Evolutionary conservation across 2,888 invertebrate species (phyloP).

Genomic region (Pantelozetes paolii): DNA sequence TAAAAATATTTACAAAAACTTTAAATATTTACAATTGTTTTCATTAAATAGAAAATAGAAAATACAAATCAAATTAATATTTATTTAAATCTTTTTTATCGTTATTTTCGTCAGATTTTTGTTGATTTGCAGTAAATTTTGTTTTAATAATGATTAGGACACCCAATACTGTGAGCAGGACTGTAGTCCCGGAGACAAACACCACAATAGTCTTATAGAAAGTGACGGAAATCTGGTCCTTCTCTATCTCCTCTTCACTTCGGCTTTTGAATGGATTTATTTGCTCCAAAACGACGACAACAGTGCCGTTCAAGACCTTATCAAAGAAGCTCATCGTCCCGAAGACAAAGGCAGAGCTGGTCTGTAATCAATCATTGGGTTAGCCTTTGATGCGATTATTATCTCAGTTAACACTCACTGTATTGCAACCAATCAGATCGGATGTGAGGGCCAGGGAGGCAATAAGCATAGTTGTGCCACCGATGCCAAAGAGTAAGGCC

Average conservation of each 20-base stretch:
- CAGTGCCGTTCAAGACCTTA: conserved; percentile 81
- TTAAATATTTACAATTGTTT: too few species aligned
- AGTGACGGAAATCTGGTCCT: background rate
- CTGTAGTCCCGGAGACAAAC: conserved; percentile 33
- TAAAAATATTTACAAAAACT: too few species aligned
- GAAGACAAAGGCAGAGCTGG: conserved; percentile 83
- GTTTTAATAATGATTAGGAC: background rate
- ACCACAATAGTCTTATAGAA: conserved; percentile 28
- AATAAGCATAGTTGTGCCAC: conserved; percentile 79
- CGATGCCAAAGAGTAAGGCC: conserved; percentile 70
- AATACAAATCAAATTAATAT: background rate
- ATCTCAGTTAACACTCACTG: conserved; percentile 53
- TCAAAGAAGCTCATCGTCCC: conserved; percentile 89
- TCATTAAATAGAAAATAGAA: too few species aligned
- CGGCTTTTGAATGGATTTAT: conserved; percentile 23
- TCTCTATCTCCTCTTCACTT: background rate
- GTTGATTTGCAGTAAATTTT: background rate
- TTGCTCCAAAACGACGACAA: conserved; percentile 59
- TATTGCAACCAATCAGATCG: conserved; percentile 78
- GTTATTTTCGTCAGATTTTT: background rate
- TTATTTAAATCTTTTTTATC: background rate
- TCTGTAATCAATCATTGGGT: conserved; percentile 52
- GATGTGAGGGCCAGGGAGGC: conserved; percentile 83
- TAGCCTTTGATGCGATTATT: background rate
- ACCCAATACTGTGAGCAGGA: conserved; percentile 17